A percentile compares a stretch with the other conserved stretches of the same genome.
Conservation (phyloP, 2,888 invertebrate genomes). For the Nasonovia ribisnigri region DNA sequence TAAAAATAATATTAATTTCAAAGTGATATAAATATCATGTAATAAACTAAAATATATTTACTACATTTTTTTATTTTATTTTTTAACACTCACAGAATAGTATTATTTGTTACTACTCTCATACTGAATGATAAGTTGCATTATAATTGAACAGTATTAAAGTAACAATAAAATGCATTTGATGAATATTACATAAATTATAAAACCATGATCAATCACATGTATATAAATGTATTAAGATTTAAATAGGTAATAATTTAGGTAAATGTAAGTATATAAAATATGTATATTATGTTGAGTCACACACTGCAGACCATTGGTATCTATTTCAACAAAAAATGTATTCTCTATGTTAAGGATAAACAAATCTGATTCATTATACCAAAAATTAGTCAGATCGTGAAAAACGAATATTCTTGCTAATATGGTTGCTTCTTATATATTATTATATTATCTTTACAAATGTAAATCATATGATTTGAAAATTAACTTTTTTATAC, state of each 20-base stretch:
- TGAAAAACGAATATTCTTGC: background rate
- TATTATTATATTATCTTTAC: background rate
- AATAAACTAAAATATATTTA: background rate
- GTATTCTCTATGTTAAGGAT: background rate
- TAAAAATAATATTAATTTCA: background rate
- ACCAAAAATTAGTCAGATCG: background rate
- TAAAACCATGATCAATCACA: background rate
- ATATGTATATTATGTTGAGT: too few relatives aligned
- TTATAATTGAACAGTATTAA: background rate
- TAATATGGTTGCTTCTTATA: background rate
- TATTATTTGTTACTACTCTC: background rate
- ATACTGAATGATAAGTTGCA: background rate
- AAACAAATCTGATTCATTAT: background rate
- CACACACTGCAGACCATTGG: too few relatives aligned
- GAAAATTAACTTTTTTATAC: background rate
- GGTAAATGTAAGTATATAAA: background rate
- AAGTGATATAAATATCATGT: background rate
- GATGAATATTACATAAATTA: background rate
- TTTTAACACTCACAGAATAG: background rate
- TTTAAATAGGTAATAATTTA: background rate
- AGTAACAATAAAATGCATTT: background rate
- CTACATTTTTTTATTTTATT: background rate
- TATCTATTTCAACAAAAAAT: background rate
- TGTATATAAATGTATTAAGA: background rate
- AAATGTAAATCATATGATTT: too few relatives aligned